Percentiles rank a stretch among this genome's conserved stretches.
Conservation (phyloP, 2,888 invertebrate species). For the Cistogaster globosa region DNA sequence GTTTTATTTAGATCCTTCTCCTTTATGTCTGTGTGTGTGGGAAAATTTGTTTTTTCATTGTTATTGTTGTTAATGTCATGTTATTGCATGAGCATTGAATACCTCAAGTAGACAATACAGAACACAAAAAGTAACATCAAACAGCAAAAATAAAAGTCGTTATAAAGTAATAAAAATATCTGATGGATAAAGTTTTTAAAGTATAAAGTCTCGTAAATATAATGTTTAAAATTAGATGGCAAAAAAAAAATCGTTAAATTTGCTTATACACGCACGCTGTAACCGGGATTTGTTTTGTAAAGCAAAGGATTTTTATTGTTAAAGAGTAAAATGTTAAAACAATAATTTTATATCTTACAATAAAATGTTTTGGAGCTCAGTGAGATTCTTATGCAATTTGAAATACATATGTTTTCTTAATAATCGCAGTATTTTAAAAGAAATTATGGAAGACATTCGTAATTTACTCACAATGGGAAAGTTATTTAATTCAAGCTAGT, state of each 20-base stretch:
- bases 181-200: constrained; percentile 52
- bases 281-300: constrained; percentile 18
- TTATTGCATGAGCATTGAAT: constrained; percentile 22
- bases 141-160: constrained; percentile 43
- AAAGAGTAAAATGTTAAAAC: too few relatives aligned
- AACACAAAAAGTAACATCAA: constrained; percentile 1
- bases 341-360: too few relatives aligned
- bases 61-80: not conserved
- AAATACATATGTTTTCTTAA: too few relatives aligned
- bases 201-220: constrained; percentile 29
- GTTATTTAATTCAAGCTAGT: too few relatives aligned
- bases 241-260: constrained; percentile 32
- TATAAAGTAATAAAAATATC: constrained; percentile 56
- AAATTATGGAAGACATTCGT: too few relatives aligned
- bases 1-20: constrained; percentile 16
- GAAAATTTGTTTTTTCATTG: constrained; percentile 2
- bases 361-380: too few relatives aligned
- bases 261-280: too few relatives aligned
- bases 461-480: too few relatives aligned
- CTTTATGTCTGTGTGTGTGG: not conserved
- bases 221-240: constrained; percentile 40
- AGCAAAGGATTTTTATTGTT: not conserved
- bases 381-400: too few relatives aligned
- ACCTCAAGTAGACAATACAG: constrained; percentile 4
- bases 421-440: too few relatives aligned